phyloP scores from a whole-genome alignment of 2,113 vertebrate species.

The Megaceryle maxima region DNA sequence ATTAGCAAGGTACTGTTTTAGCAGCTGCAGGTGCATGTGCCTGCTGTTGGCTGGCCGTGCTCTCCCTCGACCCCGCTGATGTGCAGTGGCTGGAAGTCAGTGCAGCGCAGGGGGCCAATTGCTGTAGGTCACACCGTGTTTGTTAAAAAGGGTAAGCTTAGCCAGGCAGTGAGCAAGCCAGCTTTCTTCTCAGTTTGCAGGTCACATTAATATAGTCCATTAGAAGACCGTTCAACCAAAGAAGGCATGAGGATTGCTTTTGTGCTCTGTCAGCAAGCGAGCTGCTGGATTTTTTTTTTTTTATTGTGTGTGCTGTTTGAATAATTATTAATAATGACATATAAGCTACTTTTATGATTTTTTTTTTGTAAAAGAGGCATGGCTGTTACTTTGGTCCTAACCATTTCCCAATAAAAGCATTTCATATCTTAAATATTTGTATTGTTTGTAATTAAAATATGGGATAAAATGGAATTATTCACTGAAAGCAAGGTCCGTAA shows the following conservation, averaged over 20 bases:
- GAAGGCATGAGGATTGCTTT: background rate
- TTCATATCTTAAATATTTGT: slow-evolving; percentile 12
- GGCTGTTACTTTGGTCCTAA: background rate
- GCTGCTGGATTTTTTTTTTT: background rate
- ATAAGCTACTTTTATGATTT: background rate
- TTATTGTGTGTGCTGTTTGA: background rate
- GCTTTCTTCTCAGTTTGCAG: background rate
- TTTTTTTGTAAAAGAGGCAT: background rate
- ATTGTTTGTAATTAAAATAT: slow-evolving; percentile 32
- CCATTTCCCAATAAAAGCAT: background rate
- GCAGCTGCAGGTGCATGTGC: background rate
- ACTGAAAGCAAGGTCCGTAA: background rate
- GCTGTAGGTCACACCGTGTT: rapidly evolving
- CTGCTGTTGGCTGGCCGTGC: background rate
- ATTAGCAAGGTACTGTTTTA: rapidly evolving
- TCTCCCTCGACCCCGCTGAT: background rate
- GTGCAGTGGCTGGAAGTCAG: background rate
- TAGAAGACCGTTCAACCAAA: background rate
- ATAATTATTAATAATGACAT: background rate
- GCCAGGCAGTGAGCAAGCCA: background rate
- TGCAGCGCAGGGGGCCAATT: rapidly evolving
- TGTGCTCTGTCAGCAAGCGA: background rate
- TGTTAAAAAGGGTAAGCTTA: background rate
- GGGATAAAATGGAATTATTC: background rate
- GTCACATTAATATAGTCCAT: background rate